Percentiles rank a stretch among this genome's conserved stretches.
phyloP scores from a whole-genome alignment of 2,888 invertebrate genomes.

The Lasioglossum marginatum region DNA sequence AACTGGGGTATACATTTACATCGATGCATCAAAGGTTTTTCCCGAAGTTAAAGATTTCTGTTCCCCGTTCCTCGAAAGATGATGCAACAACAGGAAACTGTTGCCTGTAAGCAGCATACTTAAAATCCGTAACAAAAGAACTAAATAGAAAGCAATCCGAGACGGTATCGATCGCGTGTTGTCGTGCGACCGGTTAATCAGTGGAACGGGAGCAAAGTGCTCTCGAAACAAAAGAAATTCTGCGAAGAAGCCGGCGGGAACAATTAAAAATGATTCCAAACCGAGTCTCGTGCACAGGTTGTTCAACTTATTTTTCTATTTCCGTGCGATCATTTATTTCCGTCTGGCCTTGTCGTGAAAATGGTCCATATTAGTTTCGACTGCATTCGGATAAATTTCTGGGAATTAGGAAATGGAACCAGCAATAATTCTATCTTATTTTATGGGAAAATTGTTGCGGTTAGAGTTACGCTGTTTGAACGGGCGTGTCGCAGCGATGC shows the following conservation, averaged over 20 bases:
- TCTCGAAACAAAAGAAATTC: not conserved
- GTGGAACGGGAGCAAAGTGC: not conserved
- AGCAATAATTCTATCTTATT: not conserved
- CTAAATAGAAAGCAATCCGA: not conserved
- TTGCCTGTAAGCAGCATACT: constrained; percentile 15
- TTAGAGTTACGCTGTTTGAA: not conserved
- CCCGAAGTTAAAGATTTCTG: not conserved
- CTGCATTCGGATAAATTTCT: not conserved
- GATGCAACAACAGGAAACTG: constrained; percentile 32
- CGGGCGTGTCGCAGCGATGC: not conserved
- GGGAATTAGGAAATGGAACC: not conserved
- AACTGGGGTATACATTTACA: not conserved
- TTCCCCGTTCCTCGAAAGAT: not conserved
- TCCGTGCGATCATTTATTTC: not conserved
- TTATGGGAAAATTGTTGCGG: not conserved
- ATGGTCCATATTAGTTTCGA: not conserved
- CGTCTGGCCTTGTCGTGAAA: not conserved
- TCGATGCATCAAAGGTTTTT: not conserved
- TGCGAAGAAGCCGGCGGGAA: not conserved
- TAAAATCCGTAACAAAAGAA: not conserved
- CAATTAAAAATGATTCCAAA: not conserved
- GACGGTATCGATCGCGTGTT: not conserved
- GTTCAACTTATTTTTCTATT: not conserved
- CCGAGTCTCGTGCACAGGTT: not conserved
- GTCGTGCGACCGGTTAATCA: not conserved